Conservation (phyloP, 2,797 vertebrate genomes). For the Phyllotis vaccarum region DNA sequence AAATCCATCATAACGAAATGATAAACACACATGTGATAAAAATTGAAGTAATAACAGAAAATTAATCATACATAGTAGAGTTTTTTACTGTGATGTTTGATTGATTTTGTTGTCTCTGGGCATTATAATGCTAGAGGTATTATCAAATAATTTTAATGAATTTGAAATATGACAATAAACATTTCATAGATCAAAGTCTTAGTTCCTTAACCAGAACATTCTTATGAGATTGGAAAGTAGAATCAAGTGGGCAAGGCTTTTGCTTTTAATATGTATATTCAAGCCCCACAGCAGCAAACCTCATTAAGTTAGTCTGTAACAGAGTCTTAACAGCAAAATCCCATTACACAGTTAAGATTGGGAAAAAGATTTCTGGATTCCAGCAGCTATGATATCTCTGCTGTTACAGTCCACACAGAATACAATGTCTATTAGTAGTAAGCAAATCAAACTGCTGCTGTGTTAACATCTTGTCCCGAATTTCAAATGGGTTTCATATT, state of each 20-base stretch:
- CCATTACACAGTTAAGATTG: conserved; percentile 35
- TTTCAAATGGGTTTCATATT: conserved; percentile 35
- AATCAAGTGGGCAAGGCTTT: background rate
- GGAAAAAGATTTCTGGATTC: background rate
- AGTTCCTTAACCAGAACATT: conserved; percentile 54
- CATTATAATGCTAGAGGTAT: background rate
- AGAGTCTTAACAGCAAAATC: background rate
- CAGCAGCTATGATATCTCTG: background rate
- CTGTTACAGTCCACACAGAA: background rate
- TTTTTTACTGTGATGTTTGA: conserved; percentile 53
- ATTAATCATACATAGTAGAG: conserved; percentile 28
- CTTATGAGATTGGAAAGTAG: background rate
- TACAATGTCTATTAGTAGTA: background rate
- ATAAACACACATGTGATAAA: conserved; percentile 59
- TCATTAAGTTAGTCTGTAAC: background rate
- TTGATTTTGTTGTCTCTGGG: conserved; percentile 41
- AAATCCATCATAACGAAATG: conserved; percentile 50
- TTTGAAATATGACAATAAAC: background rate
- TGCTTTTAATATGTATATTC: conserved; percentile 23
- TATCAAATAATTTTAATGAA: conserved; percentile 20
- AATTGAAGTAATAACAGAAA: conserved; percentile 64
- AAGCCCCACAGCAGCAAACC: conserved; percentile 16
- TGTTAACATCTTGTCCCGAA: conserved; percentile 48
- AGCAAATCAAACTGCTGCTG: conserved; percentile 28
- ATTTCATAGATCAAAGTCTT: background rate